phyloP scores from a whole-genome alignment of 2,797 vertebrate species.

The Chelmon rostratus region DNA sequence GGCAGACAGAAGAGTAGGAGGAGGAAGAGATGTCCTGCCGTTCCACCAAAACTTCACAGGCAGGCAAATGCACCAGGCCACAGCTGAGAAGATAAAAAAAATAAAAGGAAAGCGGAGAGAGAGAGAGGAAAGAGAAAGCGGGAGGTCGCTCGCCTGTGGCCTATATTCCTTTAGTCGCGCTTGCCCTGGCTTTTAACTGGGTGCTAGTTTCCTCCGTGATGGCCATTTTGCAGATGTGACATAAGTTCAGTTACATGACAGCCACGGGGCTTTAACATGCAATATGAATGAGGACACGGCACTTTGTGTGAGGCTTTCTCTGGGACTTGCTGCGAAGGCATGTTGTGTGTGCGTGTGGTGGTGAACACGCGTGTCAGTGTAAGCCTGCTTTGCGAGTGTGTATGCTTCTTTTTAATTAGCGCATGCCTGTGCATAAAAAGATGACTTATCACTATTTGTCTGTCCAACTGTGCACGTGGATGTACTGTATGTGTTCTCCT shows the following conservation, averaged over 20 bases:
- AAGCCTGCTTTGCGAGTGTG: slow-evolving; percentile 35
- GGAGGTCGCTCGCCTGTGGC: slow-evolving; percentile 70
- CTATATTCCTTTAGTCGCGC: slow-evolving; percentile 75
- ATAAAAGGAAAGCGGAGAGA: slow-evolving; percentile 18
- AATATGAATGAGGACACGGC: slow-evolving; percentile 71
- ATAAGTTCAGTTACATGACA: slow-evolving; percentile 73
- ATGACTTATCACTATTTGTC: slow-evolving; percentile 44
- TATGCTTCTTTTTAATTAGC: slow-evolving; percentile 64
- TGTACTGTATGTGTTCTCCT: slow-evolving; percentile 17
- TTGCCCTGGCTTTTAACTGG: slow-evolving; percentile 68
- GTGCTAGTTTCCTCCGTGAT: slow-evolving; percentile 58
- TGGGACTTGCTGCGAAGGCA: slow-evolving; percentile 44
- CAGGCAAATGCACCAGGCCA: slow-evolving; percentile 57
- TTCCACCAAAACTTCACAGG: slow-evolving; percentile 72
- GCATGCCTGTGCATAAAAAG: slow-evolving; percentile 61
- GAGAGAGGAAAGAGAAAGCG: slow-evolving; percentile 34
- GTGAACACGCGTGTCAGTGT: not conserved
- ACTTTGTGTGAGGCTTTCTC: slow-evolving; percentile 46
- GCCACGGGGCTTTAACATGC: slow-evolving; percentile 68
- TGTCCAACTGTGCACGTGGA: slow-evolving; percentile 48
- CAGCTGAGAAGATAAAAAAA: slow-evolving; percentile 45
- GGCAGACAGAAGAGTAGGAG: slow-evolving; percentile 40
- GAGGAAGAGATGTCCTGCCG: slow-evolving; percentile 63
- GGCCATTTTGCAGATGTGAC: slow-evolving; percentile 75
- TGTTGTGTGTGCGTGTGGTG: slow-evolving; percentile 24